These are phyloP conservation scores for Naja naja DNA, from an alignment of 2,113 vertebrate species.

Conservation along the genomic window DNA sequence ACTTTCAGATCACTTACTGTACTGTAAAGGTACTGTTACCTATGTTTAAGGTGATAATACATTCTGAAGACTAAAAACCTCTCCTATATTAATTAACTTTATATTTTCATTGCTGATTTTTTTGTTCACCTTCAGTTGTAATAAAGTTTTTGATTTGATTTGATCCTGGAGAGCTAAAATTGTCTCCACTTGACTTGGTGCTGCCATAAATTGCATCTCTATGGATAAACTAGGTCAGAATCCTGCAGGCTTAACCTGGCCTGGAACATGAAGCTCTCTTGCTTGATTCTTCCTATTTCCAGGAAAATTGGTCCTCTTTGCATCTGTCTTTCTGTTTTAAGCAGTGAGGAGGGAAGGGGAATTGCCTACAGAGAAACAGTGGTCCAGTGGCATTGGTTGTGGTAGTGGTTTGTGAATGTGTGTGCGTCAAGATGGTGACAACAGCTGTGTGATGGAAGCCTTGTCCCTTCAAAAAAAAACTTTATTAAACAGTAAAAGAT, in stretches of 20 bases:
- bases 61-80: not conserved
- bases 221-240: not conserved
- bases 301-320: not conserved
- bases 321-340: not conserved
- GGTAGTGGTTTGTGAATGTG: not conserved
- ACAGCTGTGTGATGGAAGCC: not conserved
- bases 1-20: not conserved
- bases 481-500: no score
- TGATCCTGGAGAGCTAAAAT: not conserved
- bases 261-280: not conserved
- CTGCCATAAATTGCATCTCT: not conserved
- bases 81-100: not conserved
- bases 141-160: not conserved
- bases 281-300: not conserved
- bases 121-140: not conserved
- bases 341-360: not conserved
- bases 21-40: not conserved
- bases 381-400: not conserved
- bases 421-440: not conserved
- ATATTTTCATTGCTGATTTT: not conserved
- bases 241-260: not conserved
- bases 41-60: not conserved
- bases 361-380: not conserved
- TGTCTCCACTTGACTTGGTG: not conserved
- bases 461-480: not conserved